Base-by-base conservation (phyloP, 2,797 vertebrate genomes). In the Syndactyla subalaris region DNA sequence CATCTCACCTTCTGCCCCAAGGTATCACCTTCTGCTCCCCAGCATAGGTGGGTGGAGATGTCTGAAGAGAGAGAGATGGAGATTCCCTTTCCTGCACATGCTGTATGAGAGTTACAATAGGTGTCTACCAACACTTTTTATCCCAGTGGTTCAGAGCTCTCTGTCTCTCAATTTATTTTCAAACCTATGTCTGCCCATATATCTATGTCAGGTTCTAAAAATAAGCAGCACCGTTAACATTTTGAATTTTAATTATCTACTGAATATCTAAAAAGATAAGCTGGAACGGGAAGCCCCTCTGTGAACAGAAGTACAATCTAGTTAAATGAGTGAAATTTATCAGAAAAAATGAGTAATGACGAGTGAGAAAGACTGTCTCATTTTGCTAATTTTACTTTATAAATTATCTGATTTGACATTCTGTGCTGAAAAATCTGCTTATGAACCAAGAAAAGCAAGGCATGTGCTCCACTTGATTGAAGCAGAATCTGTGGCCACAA, bases 311-410 rank as follows among this genome's bases (percentile, higher is more conserved):
- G 46, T 85, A 84, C 77, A 48, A 16, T 74, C 48, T 76, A 92
- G 89, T 80, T 92, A 91, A 94, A 92, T 84, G 94, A 92, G 88
- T 92, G 83, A 90, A 94, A 85, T 92, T 93, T 89, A 85, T 93
- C 90, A 97, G 96, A 95, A 96, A 92, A 95, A 87, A 85, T 97
- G 97, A 97, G 95, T 97, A 97, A 97, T 96, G 36, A 85, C 62
- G 84, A 92, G 63, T 14, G 51, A 92, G 67, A 71, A 89, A 75
- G 88, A 70, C 86, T 85, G 89, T 90, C 93, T 96, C 89, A 84
- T 95, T 89, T 90, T 92, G 77, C 93, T 82, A 74, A 94, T 94
- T 94, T 93, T 95, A 93, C 88, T 93, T 92, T 57, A 93, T 67
- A 94, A 92, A 94, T 94, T 88, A 96, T 96, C 96, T 92, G 96